These are phyloP conservation scores for Tetraneura akinire DNA, from an alignment of 1,140 invertebrate species.

Conservation along the genomic window DNA sequence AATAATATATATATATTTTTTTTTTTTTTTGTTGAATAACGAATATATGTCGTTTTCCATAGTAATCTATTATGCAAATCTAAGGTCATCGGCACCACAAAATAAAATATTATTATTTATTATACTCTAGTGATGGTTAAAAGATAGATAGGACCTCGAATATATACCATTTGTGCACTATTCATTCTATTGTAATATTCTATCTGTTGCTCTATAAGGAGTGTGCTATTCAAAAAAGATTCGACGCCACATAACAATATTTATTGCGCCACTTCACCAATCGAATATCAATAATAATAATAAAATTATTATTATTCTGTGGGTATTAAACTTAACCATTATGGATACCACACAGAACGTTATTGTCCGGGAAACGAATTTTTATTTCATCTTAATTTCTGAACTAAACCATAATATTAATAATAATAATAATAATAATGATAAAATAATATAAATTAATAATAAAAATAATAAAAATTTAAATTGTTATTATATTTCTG, in stretches of 20 bases:
- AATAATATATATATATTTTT: too few species aligned
- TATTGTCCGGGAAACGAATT: neutral
- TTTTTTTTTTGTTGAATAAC: too few species aligned
- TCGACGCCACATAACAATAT: too few species aligned
- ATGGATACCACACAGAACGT: too few species aligned
- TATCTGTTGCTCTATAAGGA: conserved; percentile 33
- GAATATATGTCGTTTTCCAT: too few species aligned
- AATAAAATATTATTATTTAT: neutral
- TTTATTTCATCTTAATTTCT: conserved; percentile 18
- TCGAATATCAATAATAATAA: neutral
- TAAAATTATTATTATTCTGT: too few species aligned
- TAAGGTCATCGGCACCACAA: neutral
- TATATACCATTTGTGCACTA: neutral
- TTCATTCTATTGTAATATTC: too few species aligned
- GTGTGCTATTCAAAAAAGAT: neutral
- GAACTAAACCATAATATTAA: neutral
- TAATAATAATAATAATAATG: too few species aligned
- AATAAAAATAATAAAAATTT: too few species aligned
- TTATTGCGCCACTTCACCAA: neutral
- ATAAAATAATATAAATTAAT: too few species aligned
- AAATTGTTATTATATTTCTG: too few species aligned
- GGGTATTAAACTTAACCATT: neutral
- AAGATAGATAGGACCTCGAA: neutral
- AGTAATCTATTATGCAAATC: neutral
- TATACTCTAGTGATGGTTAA: neutral